Evolutionary conservation across 2,797 vertebrate genomes (phyloP).

Genomic region (Lepus oiostolus): DNA sequence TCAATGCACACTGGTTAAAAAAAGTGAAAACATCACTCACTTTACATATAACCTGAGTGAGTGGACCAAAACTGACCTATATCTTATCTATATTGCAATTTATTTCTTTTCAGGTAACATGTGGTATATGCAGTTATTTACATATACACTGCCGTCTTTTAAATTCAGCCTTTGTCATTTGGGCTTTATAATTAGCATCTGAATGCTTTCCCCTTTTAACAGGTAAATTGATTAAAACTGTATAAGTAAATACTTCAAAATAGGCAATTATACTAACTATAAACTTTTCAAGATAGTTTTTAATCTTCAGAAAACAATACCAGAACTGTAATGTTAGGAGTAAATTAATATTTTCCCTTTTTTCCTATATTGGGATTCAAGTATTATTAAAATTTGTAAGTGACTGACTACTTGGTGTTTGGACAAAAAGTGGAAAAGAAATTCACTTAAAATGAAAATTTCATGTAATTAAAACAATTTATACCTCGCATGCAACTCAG

Average conservation of each 20-base stretch:
- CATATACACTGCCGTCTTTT: neutral
- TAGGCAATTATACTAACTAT: constrained; percentile 24
- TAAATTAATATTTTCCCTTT: neutral
- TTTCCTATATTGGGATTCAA: constrained; percentile 4
- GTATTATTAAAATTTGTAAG: constrained; percentile 63
- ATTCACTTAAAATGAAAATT: constrained; percentile 41
- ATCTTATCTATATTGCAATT: neutral
- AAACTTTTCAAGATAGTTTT: constrained; percentile 58
- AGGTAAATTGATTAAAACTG: constrained; percentile 40
- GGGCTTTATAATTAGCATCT: constrained; percentile 34
- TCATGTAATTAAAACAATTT: constrained; percentile 33
- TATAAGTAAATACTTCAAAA: constrained; percentile 53
- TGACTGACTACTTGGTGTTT: constrained; percentile 27
- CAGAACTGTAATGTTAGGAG: neutral
- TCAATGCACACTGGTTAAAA: neutral
- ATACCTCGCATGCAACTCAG: neutral
- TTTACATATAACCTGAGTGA: neutral
- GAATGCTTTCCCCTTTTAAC: constrained; percentile 7
- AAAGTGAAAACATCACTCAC: neutral
- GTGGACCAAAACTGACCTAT: neutral
- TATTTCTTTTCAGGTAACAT: constrained; percentile 23
- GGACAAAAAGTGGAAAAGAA: constrained; percentile 50
- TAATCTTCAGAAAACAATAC: constrained; percentile 37
- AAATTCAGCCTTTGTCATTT: constrained; percentile 36
- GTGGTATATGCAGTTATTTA: neutral